Conservation (phyloP, 1,140 invertebrate genomes). For the Maconellicoccus hirsutus region DNA sequence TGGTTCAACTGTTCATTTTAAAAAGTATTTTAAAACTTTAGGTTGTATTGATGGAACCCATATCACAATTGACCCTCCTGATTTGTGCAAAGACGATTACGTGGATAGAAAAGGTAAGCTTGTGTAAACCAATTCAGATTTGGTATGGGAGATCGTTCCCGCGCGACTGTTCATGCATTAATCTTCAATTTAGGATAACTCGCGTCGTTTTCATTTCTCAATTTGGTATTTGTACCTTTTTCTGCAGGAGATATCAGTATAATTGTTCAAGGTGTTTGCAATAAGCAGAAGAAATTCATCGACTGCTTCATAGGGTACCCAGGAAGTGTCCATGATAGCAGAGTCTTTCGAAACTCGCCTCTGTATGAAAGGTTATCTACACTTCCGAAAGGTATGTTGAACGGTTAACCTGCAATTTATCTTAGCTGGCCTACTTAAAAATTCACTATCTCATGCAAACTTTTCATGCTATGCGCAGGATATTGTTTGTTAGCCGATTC, state of each 20-base stretch:
- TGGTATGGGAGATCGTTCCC: no score
- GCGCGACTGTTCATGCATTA: no score
- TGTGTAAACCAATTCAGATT: background rate
- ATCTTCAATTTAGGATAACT: no score
- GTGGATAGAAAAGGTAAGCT: background rate
- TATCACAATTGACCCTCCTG: background rate
- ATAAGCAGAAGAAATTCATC: background rate
- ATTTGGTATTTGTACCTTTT: background rate
- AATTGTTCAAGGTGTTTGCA: background rate
- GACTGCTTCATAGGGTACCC: background rate
- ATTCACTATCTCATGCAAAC: no score
- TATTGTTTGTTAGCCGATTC: background rate
- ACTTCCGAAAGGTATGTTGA: background rate
- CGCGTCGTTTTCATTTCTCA: no score
- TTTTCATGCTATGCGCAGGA: no score
- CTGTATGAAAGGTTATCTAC: background rate
- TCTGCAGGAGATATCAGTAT: background rate
- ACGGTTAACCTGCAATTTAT: no score
- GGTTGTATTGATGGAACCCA: background rate
- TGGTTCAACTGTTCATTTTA: background rate
- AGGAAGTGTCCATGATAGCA: background rate
- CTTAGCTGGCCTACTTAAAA: no score
- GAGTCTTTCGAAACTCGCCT: background rate
- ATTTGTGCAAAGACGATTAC: background rate
- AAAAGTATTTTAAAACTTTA: background rate